Conservation (phyloP, 2,888 invertebrate genomes). For the Dolichomitus sp. region DNA sequence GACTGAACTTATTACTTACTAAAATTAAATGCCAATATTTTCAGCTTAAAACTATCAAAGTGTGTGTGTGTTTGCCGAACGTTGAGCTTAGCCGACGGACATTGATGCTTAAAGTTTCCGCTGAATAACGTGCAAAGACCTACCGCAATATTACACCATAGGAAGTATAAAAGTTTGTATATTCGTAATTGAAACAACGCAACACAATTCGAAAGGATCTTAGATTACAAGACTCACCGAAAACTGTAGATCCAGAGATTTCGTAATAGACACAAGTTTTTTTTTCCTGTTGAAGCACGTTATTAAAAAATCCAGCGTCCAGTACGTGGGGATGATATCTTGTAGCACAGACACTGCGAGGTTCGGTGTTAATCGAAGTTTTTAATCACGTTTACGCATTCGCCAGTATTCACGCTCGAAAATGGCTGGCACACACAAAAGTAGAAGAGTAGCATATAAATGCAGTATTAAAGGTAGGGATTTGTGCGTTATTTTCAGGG, state of each 20-base stretch:
- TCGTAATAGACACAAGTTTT: neutral
- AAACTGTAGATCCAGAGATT: conserved; percentile 22
- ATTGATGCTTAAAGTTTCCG: neutral
- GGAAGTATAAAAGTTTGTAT: neutral
- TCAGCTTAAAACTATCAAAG: neutral
- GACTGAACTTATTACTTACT: neutral
- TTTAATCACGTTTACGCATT: conserved; percentile 18
- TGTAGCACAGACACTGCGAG: conserved; percentile 1
- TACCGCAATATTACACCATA: neutral
- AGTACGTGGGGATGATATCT: neutral
- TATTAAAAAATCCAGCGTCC: conserved; percentile 23
- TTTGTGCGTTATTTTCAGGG: neutral
- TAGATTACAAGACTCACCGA: conserved; percentile 42
- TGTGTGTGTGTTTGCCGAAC: no score
- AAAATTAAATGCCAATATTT: conserved; percentile 12
- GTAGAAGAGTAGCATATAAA: neutral
- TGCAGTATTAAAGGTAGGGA: neutral
- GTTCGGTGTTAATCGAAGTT: conserved; percentile 1
- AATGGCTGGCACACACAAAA: conserved; percentile 11
- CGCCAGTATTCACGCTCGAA: conserved; percentile 8
- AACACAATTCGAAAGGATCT: neutral
- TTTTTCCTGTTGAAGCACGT: conserved; percentile 8
- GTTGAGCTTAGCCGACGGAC: neutral
- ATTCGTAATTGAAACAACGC: neutral
- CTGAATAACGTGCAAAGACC: neutral